phyloP scores from a whole-genome alignment of 2,888 invertebrate genomes.

The Bellardia bayeri region DNA sequence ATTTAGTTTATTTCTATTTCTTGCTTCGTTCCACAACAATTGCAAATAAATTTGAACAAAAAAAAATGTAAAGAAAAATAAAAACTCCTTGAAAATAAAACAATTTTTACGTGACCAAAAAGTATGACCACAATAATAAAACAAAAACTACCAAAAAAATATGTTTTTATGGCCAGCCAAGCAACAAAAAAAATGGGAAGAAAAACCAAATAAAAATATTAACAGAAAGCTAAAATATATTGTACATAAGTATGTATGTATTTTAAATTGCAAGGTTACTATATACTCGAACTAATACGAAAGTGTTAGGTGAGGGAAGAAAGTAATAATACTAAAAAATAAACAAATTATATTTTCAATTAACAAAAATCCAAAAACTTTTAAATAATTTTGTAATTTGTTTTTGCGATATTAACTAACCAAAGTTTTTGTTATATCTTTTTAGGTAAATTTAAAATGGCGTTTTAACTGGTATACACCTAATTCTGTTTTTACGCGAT shows the following conservation, averaged over 20 bases:
- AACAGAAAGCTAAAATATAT: neutral
- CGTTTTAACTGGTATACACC: too few relatives aligned
- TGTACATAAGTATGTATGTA: neutral
- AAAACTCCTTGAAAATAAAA: slow-evolving; percentile 27
- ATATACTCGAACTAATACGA: neutral
- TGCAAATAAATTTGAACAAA: slow-evolving; percentile 27
- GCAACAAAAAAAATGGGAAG: neutral
- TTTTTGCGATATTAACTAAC: too few relatives aligned
- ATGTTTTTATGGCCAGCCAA: neutral
- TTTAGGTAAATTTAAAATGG: too few relatives aligned
- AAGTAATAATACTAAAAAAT: neutral
- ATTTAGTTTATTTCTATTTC: slow-evolving; percentile 45
- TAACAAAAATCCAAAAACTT: too few relatives aligned
- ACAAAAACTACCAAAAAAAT: slow-evolving; percentile 15
- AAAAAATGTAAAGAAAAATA: neutral
- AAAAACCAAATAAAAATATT: slow-evolving; percentile 17
- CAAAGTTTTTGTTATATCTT: too few relatives aligned
- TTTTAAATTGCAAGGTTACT: slow-evolving; percentile 8
- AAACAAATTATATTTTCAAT: too few relatives aligned
- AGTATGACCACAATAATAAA: slow-evolving; percentile 57
- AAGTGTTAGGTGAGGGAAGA: neutral
- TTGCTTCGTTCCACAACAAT: slow-evolving; percentile 51
- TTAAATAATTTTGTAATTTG: too few relatives aligned
- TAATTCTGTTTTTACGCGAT: too few relatives aligned
- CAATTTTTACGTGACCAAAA: slow-evolving; percentile 60